Evolutionary conservation across 2,888 invertebrate genomes (phyloP), one percentile per base, ranked within the genome.

Genomic region (Amorpha juglandis): DNA sequence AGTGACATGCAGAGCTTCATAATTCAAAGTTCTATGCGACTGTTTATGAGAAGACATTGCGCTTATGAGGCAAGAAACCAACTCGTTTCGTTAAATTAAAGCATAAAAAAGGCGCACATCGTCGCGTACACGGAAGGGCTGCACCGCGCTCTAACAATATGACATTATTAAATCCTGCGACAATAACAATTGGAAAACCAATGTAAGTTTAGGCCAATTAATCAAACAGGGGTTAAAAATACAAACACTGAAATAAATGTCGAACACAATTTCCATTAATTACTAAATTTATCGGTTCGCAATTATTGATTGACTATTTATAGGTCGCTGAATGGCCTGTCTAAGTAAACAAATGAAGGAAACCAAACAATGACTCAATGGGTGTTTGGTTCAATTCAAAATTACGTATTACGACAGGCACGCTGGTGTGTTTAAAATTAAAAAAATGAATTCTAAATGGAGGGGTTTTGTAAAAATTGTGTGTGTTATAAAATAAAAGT

Each of bases 271-370:
- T 53, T 52, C 38, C 38, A 27, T 63, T 35, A 42, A 19, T 58
- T 55, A 35, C 35, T 16, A 42, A 38, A 50, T 53, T 63, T 33
- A 45, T 52, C 52, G 16, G 47, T 53, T 35, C 63, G 47, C 6
- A 52, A 52, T 19, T 47, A 53, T 14, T 65, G 75, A 70, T 71
- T 70, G 65, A 53, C 69, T 72, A 74, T 77, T 77, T 71, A 72
- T 71, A 75, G 77, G 75, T 70, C 64, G 67, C 58, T 70, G 65
- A 71, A 73, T 71, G 74, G 67, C 63, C n/a, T 67, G 69, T 63
- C 48, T 50, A 63, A 67, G 52, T 73, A 74, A 76, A 76, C 77
- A 76, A 74, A 74, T 70, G 65, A 73, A 72, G 65, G 71, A 69
- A 70, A 63, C 67, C 63, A 72, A 71, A 74, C 68, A 73, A 70